Evolutionary conservation across 2,888 invertebrate species (phyloP), one percentile per base, ranked within the genome.

Genomic region (Limnephilus rhombicus): DNA sequence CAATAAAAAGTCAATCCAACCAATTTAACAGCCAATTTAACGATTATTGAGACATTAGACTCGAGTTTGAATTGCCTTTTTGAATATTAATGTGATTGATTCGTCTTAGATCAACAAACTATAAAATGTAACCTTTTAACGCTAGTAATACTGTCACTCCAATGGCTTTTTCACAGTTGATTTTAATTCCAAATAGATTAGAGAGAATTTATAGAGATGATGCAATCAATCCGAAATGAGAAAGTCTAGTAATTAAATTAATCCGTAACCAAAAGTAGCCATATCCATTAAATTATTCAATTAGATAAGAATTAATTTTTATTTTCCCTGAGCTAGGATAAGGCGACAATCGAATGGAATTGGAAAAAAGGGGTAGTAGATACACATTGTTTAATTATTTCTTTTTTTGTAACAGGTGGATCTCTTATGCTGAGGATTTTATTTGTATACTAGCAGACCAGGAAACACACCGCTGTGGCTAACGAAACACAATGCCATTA

Each of bases 21-120:
- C 90, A 85, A 91, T 93, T 93, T 93, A 92, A 93, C 91, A 49
- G 91, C 89, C 89, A 24, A 68, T 89, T 92, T 92, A 90, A 93
- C 93, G 93, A 93, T 92, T 93, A 93, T 93, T 92, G 92, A 92
- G 92, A 93, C 93, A 92, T 92, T 93, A 92, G 90, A 89, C 68
- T 92, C 89, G 90, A 89, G 80, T 92, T 91, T 92, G 92, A 93
- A 93, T 91, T n/a, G 92, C 83, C 37, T 41, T 83, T 82, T 83
- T 13, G 45, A 29, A 53, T 81, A 91, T 80, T 41, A 83, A 53
- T 83, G 80, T 88, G 91, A 89, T 91, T 91, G 88, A 90, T 92
- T 85, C 49, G 53, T 89, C 85, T 68, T 7, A 37, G 31, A 9
- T 49, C 68, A 34, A 88, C 80, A 88, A 68, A 88, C 29, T 45